These are phyloP conservation scores for Orchesella cincta DNA, from an alignment of 1,140 invertebrate genomes.

Conservation along the genomic window DNA sequence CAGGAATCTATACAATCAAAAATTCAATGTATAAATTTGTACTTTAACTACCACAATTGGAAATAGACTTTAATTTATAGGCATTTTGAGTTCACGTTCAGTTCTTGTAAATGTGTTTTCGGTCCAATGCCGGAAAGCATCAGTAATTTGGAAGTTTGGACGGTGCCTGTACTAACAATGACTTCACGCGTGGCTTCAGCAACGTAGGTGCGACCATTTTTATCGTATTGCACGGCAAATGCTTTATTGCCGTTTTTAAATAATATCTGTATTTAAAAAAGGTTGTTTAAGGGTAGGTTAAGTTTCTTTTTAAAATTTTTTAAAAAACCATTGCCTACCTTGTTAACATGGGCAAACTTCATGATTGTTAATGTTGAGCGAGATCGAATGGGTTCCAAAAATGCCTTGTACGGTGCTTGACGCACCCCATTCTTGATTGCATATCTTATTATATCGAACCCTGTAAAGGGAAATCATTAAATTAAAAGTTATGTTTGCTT, in stretches of 20 bases:
- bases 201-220: not conserved
- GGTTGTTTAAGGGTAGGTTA: not conserved
- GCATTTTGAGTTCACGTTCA: slow-evolving; percentile 24
- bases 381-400: not conserved
- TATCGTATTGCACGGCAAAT: not conserved
- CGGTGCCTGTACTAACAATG: not conserved
- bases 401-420: not conserved
- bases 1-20: slow-evolving; percentile 16
- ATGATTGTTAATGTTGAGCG: not conserved
- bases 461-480: slow-evolving; percentile 51
- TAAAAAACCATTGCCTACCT: not conserved
- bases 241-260: not conserved
- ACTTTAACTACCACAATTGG: not conserved
- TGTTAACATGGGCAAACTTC: slow-evolving; percentile 10
- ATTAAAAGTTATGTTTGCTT: not conserved
- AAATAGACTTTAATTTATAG: too few relatives aligned
- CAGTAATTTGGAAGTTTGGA: slow-evolving; percentile 54
- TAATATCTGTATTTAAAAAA: not conserved
- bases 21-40: not conserved
- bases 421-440: not conserved
- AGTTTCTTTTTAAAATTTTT: not conserved
- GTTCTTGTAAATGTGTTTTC: slow-evolving; percentile 52
- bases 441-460: not conserved
- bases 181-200: not conserved
- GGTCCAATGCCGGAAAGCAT: slow-evolving; percentile 59